phyloP scores from a whole-genome alignment of 2,113 vertebrate species.

The Xenopus borealis region DNA sequence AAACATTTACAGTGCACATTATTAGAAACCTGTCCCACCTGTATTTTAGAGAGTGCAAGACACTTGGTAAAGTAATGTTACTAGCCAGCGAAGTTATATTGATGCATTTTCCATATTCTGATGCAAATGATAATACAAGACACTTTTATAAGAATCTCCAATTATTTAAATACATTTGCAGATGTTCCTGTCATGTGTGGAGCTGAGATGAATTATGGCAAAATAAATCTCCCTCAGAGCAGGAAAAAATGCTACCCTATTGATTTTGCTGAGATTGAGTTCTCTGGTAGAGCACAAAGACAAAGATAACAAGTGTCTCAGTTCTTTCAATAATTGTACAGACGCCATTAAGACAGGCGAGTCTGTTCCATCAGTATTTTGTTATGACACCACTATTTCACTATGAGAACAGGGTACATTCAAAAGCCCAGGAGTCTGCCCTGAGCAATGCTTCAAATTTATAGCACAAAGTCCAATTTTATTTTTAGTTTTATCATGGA shows the following conservation, averaged over 20 bases:
- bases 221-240: constrained; percentile 1
- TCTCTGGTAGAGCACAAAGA: neutral
- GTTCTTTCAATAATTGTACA: neutral
- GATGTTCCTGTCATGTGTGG: too few species aligned
- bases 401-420: neutral
- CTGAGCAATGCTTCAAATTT: neutral
- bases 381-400: neutral
- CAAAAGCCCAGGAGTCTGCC: neutral
- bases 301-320: neutral
- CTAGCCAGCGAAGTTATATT: too few species aligned
- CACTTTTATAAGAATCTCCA: too few species aligned
- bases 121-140: too few species aligned
- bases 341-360: neutral
- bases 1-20: too few species aligned
- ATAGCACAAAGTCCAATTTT: neutral
- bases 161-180: too few species aligned
- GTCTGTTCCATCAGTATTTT: neutral
- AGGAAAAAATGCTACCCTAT: neutral
- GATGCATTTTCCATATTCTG: too few species aligned
- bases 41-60: too few species aligned
- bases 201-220: neutral
- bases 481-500: neutral
- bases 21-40: too few species aligned
- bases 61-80: too few species aligned
- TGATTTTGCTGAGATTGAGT: constrained; percentile 4